Conservation (phyloP, 2,797 vertebrate species). For the Poeciliopsis paucimaculata region DNA sequence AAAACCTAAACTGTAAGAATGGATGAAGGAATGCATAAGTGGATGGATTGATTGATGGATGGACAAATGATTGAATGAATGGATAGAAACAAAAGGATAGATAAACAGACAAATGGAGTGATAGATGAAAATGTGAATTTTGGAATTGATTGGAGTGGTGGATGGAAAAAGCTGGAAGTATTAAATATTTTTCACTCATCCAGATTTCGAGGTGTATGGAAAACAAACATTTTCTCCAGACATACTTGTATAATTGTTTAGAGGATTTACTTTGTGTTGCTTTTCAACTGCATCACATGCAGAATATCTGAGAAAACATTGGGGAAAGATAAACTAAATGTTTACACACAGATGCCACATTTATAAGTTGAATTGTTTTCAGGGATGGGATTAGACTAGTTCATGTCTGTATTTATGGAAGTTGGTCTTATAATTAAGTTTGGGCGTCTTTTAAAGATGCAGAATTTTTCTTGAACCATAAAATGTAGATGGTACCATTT, state of each 20-base stretch:
- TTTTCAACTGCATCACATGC: background rate
- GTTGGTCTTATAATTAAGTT: too few relatives aligned
- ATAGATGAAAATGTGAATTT: background rate
- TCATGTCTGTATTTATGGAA: background rate
- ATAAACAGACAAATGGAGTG: background rate
- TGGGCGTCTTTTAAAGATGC: background rate
- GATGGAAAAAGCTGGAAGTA: background rate
- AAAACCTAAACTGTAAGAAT: background rate
- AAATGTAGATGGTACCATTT: background rate
- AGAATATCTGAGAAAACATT: background rate
- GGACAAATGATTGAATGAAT: background rate
- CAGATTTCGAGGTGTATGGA: background rate
- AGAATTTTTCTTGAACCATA: background rate
- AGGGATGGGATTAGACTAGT: background rate
- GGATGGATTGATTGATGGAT: background rate
- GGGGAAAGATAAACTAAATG: background rate
- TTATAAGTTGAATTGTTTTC: background rate
- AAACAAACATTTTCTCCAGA: background rate
- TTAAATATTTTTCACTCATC: background rate
- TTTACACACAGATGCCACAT: background rate
- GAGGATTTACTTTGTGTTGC: background rate
- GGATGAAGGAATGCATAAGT: background rate
- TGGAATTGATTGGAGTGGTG: background rate
- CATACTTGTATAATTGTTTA: background rate
- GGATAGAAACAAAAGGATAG: background rate